Conservation (phyloP, 2,797 vertebrate species). For the Ispidina picta region DNA sequence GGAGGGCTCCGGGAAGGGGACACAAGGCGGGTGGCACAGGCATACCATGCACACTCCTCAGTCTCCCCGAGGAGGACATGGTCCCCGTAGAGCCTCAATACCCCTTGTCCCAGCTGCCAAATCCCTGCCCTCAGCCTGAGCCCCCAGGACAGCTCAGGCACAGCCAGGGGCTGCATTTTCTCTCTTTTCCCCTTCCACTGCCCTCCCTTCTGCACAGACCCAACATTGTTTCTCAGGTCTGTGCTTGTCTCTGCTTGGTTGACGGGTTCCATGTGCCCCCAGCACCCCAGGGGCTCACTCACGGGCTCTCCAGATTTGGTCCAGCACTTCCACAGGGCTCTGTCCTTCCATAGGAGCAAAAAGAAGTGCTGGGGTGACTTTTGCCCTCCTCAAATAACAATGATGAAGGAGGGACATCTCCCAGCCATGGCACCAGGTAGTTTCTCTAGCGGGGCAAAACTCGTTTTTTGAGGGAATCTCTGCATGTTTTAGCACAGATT, state of each 20-base stretch:
- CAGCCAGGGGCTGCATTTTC: accelerated
- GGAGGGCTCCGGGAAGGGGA: background rate
- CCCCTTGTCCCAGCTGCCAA: background rate
- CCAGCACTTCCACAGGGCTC: background rate
- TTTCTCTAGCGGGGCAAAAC: background rate
- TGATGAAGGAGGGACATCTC: background rate
- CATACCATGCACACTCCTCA: accelerated
- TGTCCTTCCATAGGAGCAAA: background rate
- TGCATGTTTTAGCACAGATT: background rate
- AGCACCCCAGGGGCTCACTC: background rate
- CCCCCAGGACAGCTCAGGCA: accelerated
- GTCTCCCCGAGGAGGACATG: accelerated
- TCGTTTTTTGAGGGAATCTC: background rate
- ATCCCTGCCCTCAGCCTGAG: background rate
- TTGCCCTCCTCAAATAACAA: background rate
- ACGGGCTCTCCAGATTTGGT: background rate
- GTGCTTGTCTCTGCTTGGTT: accelerated
- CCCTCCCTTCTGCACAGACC: background rate
- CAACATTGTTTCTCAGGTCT: background rate
- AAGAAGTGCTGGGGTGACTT: background rate
- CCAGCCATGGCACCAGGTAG: background rate
- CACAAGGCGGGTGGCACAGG: accelerated
- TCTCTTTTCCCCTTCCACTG: background rate
- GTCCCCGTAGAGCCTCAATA: background rate
- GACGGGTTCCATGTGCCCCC: background rate